phyloP scores from a whole-genome alignment of 2,113 vertebrate species.

The Morone chrysops region DNA sequence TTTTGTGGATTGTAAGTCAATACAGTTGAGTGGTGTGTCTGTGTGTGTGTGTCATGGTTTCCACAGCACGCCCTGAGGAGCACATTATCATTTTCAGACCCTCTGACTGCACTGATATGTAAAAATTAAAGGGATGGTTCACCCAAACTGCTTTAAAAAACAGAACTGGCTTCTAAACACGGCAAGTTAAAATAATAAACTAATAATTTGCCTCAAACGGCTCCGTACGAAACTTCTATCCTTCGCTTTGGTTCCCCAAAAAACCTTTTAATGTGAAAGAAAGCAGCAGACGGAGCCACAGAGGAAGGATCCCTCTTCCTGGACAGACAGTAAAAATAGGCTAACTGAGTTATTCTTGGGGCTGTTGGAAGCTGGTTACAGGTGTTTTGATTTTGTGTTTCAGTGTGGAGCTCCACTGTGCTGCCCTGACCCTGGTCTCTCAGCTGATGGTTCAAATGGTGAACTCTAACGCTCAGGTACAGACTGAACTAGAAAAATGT shows the following conservation, averaged over 20 bases:
- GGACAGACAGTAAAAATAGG: neutral
- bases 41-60: conserved; percentile 22
- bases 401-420: conserved; percentile 90
- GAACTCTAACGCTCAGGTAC: conserved; percentile 71
- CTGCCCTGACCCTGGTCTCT: conserved; percentile 89
- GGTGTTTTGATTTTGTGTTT: conserved; percentile 62
- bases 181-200: neutral
- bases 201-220: neutral
- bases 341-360: too few species aligned
- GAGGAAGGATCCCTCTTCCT: neutral
- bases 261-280: neutral
- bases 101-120: neutral
- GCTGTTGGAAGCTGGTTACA: neutral
- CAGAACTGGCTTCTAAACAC: neutral
- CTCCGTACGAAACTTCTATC: neutral
- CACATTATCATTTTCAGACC: neutral
- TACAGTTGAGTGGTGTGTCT: conserved; percentile 54
- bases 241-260: neutral
- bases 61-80: conserved; percentile 6
- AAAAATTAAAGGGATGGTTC: conserved; percentile 12
- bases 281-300: neutral
- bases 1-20: conserved; percentile 72
- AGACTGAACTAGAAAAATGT: neutral
- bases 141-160: neutral
- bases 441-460: conserved; percentile 84